Conservation (phyloP, 2,113 vertebrate genomes). For the Blennius ocellaris region DNA sequence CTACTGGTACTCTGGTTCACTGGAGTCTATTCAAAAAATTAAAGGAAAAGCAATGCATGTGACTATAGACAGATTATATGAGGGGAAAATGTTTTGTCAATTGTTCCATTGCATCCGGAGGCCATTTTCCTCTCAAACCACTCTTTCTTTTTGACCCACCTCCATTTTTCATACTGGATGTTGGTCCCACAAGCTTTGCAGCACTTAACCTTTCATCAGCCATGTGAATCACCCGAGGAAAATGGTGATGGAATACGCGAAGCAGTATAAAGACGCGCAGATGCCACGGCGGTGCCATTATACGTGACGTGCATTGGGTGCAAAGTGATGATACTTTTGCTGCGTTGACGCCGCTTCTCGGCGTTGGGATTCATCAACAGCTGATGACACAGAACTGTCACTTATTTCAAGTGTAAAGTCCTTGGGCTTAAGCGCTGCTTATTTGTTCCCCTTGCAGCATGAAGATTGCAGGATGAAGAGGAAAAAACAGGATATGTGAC, state of each 20-base stretch:
- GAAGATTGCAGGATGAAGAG: slow-evolving; percentile 10
- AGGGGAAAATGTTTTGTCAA: too few species aligned
- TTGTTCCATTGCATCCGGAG: too few species aligned
- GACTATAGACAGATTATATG: too few species aligned
- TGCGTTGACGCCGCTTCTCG: slow-evolving; percentile 8
- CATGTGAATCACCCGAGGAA: slow-evolving; percentile 27
- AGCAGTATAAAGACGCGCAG: background rate
- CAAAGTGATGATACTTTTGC: slow-evolving; percentile 8
- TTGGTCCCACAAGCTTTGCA: slow-evolving; percentile 41
- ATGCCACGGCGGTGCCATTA: slow-evolving; percentile 34
- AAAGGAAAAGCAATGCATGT: too few species aligned
- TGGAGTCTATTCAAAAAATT: too few species aligned
- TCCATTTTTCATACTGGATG: slow-evolving; percentile 34
- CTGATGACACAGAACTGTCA: slow-evolving; percentile 30
- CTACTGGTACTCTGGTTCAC: too few species aligned
- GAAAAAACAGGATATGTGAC: slow-evolving; percentile 38
- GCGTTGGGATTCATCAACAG: slow-evolving; percentile 23
- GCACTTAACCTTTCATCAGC: slow-evolving; percentile 60
- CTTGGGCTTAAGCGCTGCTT: slow-evolving; percentile 17
- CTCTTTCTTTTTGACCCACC: slow-evolving; percentile 18
- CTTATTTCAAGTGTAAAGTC: slow-evolving; percentile 32
- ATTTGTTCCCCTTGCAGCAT: slow-evolving; percentile 30
- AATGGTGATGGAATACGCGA: slow-evolving; percentile 19
- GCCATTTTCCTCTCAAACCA: background rate
- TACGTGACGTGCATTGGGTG: background rate